Evolutionary conservation across 2,888 invertebrate genomes (phyloP), one percentile per base, ranked within the genome.

Genomic region (Pantelozetes paolii): DNA sequence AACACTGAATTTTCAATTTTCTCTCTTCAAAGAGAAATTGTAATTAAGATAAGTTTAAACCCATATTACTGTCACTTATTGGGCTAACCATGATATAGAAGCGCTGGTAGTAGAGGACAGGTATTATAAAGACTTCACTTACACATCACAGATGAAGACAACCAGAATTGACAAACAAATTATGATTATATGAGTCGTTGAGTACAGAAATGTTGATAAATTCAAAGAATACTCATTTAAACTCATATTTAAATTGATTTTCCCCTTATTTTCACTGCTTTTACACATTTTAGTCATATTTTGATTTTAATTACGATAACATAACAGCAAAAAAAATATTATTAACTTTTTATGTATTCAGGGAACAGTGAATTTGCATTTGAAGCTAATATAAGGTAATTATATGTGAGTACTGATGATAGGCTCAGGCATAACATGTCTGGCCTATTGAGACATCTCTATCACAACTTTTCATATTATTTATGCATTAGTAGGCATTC

Each of bases 1-100:
- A 45, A 45, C 45, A 45, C 45, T 45, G 45, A 45, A 45, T 45
- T 45, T 45, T 45, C 45, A 45, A 45, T 45, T 45, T 45, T 45
- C 45, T 45, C 18, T 45, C 15, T 36, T 36, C 36, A 36, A n/a
- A 36, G 45, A 45, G 45, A 45, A n/a, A 9, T 9, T 2, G 45
- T 45, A 45, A 45, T 45, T 45, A 45, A 45, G 45, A 45, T 45
- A 45, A 45, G 15, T 5, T 45, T 15, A 13, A 45, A 18, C 11
- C 18, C 45, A 45, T 45, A 45, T 36, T 45, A 45, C 45, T 13
- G 45, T 13, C 36, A 36, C 5, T 36, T 36, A 36, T 36, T 36
- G 9, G 36, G 36, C 36, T 36, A 36, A 8, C 9, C 36, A 36
- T 36, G 36, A 45, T 45, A 45, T 45, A 9, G 11, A 15, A 18